phyloP scores from a whole-genome alignment of 2,113 vertebrate species.

The Callipepla californica region DNA sequence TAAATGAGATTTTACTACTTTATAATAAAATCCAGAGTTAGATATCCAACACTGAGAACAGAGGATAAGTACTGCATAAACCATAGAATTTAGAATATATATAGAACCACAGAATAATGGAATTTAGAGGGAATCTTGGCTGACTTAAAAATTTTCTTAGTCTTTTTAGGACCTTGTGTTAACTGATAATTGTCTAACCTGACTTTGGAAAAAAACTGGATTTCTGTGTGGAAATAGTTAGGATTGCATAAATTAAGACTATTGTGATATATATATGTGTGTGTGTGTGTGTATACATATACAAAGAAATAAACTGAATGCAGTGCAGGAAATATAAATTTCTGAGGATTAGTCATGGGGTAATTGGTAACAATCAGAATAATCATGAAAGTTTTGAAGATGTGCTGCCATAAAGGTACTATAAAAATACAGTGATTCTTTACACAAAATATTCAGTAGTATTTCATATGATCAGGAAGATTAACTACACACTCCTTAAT shows the following conservation, averaged over 20 bases:
- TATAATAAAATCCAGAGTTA: neutral
- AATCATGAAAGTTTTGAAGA: neutral
- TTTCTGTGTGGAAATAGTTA: neutral
- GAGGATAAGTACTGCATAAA: neutral
- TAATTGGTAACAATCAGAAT: neutral
- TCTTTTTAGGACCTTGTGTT: neutral
- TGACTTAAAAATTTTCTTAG: neutral
- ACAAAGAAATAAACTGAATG: neutral
- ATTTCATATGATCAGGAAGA: neutral
- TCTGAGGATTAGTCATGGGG: neutral
- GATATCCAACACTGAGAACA: neutral
- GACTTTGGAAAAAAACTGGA: neutral
- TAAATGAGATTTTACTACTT: neutral
- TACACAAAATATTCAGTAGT: neutral
- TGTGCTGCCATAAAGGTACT: neutral
- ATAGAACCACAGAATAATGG: neutral
- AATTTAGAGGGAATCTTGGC: neutral
- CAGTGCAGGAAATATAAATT: neutral
- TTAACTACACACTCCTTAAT: neutral
- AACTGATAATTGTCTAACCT: neutral
- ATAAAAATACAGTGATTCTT: neutral
- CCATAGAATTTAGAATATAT: no score
- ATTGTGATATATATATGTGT: accelerated
- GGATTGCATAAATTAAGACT: neutral
- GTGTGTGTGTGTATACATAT: no score